A percentile compares a stretch with the other conserved stretches of the same genome.
Evolutionary conservation across 2,888 invertebrate genomes (phyloP).

Genomic region (Spilarctia lutea): DNA sequence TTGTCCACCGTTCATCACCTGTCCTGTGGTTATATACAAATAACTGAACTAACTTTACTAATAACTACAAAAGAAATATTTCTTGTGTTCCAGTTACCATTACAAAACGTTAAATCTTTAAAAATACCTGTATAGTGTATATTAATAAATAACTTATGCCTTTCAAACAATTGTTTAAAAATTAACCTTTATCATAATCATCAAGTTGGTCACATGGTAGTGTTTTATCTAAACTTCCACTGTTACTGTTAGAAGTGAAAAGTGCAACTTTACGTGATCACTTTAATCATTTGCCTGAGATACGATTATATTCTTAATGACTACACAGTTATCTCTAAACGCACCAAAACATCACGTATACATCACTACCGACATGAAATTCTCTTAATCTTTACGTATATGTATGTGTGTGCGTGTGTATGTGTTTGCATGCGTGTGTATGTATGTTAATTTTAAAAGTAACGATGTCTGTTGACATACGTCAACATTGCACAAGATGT

Average conservation of each 20-base stretch:
- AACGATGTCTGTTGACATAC: conserved; percentile 41
- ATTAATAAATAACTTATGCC: too few species aligned
- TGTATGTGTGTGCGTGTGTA: not conserved
- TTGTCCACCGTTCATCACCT: too few species aligned
- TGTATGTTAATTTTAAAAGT: conserved; percentile 42
- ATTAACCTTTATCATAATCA: too few species aligned
- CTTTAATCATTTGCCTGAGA: not conserved
- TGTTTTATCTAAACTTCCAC: not conserved
- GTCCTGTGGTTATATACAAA: too few species aligned
- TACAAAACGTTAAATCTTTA: not conserved
- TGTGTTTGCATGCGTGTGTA: not conserved
- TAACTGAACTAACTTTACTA: too few species aligned
- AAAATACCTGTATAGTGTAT: not conserved
- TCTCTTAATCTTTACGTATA: not conserved
- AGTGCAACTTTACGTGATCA: not conserved
- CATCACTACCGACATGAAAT: not conserved
- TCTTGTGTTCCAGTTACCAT: not conserved
- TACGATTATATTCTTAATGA: not conserved
- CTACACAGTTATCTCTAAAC: not conserved
- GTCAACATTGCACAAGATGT: conserved; percentile 40
- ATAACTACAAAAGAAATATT: too few species aligned
- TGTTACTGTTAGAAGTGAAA: too few species aligned
- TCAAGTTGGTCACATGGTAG: too few species aligned
- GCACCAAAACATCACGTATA: not conserved
- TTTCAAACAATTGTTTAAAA: not conserved